Evolutionary conservation across 2,797 vertebrate species (phyloP).

Genomic region (Catharus ustulatus): DNA sequence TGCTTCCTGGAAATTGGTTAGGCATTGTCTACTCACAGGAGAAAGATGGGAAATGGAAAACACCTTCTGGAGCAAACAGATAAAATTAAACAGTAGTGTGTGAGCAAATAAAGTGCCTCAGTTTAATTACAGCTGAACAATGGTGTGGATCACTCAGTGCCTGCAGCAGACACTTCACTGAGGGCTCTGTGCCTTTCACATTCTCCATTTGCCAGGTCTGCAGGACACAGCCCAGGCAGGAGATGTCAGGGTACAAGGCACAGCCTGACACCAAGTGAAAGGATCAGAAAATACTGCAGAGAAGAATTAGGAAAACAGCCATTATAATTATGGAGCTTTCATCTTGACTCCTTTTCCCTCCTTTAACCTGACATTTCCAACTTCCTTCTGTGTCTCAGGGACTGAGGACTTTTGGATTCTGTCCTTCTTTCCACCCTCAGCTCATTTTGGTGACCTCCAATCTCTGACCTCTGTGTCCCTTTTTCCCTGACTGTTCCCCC

Average conservation of each 20-base stretch:
- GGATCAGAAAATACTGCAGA: neutral
- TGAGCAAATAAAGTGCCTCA: conserved; percentile 47
- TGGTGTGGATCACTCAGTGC: neutral
- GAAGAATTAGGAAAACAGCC: neutral
- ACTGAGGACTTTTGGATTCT: neutral
- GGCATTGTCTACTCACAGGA: conserved; percentile 17
- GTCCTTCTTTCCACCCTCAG: neutral
- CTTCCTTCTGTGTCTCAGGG: neutral
- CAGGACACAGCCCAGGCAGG: neutral
- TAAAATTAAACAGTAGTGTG: conserved; percentile 37
- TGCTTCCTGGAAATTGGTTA: conserved; percentile 44
- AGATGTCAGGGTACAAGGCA: neutral
- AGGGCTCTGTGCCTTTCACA: neutral
- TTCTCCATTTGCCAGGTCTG: neutral
- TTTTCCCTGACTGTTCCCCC: neutral
- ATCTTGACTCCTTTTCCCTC: neutral
- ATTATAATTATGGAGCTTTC: neutral
- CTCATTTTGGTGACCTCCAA: neutral
- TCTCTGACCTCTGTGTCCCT: neutral
- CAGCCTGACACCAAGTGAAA: neutral
- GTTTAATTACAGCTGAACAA: conserved; percentile 60
- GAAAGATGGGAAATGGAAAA: conserved; percentile 11
- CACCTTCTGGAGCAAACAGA: conserved; percentile 63
- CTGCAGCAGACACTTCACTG: neutral
- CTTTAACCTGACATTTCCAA: neutral